phyloP scores from a whole-genome alignment of 2,888 invertebrate genomes.

The Oxystoma pomonae region DNA sequence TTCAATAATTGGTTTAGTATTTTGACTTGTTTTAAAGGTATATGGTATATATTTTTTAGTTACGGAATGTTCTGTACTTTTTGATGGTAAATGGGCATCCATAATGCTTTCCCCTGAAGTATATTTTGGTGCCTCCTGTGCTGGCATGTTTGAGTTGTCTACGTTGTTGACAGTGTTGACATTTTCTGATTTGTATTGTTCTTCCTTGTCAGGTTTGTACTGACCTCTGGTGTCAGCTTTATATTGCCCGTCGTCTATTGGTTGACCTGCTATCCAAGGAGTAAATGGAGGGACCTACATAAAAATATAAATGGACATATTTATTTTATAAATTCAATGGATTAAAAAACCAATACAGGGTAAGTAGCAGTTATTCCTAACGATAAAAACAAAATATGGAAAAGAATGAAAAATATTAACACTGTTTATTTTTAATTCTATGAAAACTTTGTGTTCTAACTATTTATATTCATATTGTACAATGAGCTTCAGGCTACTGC shows the following conservation, averaged over 20 bases:
- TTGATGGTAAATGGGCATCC: constrained; percentile 13
- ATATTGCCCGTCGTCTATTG: constrained; percentile 23
- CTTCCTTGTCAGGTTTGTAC: constrained; percentile 19
- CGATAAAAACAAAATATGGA: no score
- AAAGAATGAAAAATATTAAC: no score
- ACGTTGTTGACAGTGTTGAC: background rate
- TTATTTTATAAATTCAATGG: no score
- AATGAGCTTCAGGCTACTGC: no score
- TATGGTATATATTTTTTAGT: constrained; percentile 20
- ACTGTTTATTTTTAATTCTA: no score
- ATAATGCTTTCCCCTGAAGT: constrained; percentile 18
- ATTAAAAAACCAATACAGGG: no score
- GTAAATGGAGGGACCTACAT: constrained; percentile 35
- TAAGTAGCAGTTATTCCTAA: no score
- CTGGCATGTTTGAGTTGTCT: background rate
- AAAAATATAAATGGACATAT: no score
- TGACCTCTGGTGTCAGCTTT: constrained; percentile 14
- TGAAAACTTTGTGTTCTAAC: no score
- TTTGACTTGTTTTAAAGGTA: constrained; percentile 13
- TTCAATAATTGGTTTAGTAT: constrained; percentile 1
- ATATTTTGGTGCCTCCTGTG: constrained; percentile 14
- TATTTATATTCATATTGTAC: no score
- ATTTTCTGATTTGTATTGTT: constrained; percentile 13
- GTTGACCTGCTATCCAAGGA: constrained; percentile 30
- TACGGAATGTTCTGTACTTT: background rate